Evolutionary conservation across 2,888 invertebrate genomes (phyloP), one percentile per base, ranked within the genome.

Genomic region (Myopa tessellatipennis): DNA sequence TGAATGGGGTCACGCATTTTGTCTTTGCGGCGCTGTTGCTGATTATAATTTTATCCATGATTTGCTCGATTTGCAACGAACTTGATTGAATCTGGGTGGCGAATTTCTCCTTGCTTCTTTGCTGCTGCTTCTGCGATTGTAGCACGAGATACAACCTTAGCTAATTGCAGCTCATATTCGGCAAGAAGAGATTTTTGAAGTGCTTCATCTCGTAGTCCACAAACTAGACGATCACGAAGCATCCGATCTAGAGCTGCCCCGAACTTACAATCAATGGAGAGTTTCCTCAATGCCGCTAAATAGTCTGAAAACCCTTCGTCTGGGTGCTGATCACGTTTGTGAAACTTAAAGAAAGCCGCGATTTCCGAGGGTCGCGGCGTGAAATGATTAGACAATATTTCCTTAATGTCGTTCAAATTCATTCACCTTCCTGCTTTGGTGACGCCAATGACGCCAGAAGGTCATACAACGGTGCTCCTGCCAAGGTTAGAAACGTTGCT

Each of bases 361-460:
- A 81, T 81, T 78, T 81, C 78, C 61, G 79, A 81, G 3, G 80
- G 80, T 14, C 73, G 79, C 34, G 77, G 77, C 73, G 74, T 77
- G 65, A 77, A 79, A 63, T 80, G 77, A 38, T 77, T 77, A 50
- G 79, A 79, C 61, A 80, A 36, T 34, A 78, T 34, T 8, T 77
- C 40, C 12, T 79, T 72, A 38, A 80, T 79, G n/a, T 6, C 58
- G 58, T 4, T 58, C 16, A 58, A 18, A 6, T 18, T n/a, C 80
- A 75, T 36, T 55, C 77, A 76, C 79, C 78, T 36, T 78, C 81
- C 79, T 71, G 73, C 45, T 71, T 79, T 4, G 78, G 80, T 10
- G 77, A 80, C 65, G 76, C 78, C 77, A 81, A 80, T 80, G 79
- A 78, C 70, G 79, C 76, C 79, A 81, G 70, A n/a, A 81, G 76